Evolutionary conservation across 2,797 vertebrate genomes (phyloP).

Genomic region (Emydoidea blandingii): DNA sequence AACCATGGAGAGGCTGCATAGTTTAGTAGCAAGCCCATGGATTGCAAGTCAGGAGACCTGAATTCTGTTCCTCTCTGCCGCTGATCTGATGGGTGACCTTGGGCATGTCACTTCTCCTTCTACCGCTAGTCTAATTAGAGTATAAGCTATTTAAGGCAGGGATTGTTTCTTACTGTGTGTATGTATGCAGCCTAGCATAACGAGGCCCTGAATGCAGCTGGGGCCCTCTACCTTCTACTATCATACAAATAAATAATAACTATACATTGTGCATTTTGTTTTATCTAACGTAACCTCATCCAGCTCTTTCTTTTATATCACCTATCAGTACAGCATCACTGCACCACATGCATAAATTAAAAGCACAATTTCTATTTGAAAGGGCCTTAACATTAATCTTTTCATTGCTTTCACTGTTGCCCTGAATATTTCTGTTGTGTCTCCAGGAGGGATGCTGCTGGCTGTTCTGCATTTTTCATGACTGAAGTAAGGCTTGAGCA

Average conservation of each 20-base stretch:
- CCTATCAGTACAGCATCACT: background rate
- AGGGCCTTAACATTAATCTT: background rate
- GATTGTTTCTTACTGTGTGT: accelerated
- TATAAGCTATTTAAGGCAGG: background rate
- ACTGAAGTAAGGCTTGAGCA: background rate
- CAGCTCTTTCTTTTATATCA: background rate
- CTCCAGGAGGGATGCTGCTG: background rate
- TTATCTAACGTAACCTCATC: background rate
- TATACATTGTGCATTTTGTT: accelerated
- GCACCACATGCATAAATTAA: accelerated
- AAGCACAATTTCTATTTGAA: background rate
- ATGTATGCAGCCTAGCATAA: accelerated
- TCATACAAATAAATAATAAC: background rate
- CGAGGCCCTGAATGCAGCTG: background rate
- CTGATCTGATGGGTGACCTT: background rate
- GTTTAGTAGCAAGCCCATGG: background rate
- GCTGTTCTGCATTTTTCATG: background rate
- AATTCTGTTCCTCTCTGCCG: too few species aligned
- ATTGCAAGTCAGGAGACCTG: background rate
- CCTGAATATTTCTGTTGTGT: background rate
- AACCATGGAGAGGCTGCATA: too few species aligned
- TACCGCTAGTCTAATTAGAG: background rate
- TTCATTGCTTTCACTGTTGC: background rate
- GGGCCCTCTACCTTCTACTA: background rate
- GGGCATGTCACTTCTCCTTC: background rate